Conservation (phyloP, 2,797 vertebrate species). For the Poecilia velifera region DNA sequence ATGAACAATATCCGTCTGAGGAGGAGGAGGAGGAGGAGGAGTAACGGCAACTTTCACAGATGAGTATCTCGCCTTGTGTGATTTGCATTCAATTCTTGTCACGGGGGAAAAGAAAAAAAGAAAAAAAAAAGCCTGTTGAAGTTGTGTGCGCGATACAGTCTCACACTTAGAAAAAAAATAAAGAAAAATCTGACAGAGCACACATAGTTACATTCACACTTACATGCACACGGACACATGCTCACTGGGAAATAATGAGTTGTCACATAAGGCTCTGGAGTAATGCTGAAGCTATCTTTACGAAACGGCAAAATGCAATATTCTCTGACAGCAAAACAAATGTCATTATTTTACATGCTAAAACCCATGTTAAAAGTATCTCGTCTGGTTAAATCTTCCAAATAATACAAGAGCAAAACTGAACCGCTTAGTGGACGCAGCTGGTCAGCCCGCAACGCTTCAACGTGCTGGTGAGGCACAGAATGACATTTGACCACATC, state of each 20-base stretch:
- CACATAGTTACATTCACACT: slow-evolving; percentile 28
- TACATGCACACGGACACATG: slow-evolving; percentile 40
- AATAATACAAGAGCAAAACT: slow-evolving; percentile 70
- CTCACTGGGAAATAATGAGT: slow-evolving; percentile 58
- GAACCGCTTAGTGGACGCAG: slow-evolving; percentile 68
- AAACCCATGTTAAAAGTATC: slow-evolving; percentile 60
- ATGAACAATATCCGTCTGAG: slow-evolving; percentile 58
- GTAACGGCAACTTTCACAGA: slow-evolving; percentile 54
- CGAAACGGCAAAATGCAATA: slow-evolving; percentile 76
- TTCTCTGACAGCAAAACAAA: slow-evolving; percentile 66
- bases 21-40: slow-evolving; percentile 13
- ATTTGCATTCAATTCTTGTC: slow-evolving; percentile 62
- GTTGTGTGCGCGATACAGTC: slow-evolving; percentile 38
- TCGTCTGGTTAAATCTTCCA: slow-evolving; percentile 69
- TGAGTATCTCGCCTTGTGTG: slow-evolving; percentile 46
- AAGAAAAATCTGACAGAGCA: slow-evolving; percentile 26
- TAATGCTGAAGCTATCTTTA: slow-evolving; percentile 68
- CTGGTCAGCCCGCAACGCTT: slow-evolving; percentile 65
- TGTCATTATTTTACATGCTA: slow-evolving; percentile 62
- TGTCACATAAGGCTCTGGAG: slow-evolving; percentile 66
- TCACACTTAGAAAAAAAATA: slow-evolving; percentile 3
- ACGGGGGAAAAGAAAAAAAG: background rate
- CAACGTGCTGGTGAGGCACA: slow-evolving; percentile 68
- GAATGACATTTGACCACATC: slow-evolving; percentile 66
- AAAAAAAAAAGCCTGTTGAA: slow-evolving; percentile 57